Conservation (phyloP, 2,113 vertebrate species). For the Vombatus ursinus region DNA sequence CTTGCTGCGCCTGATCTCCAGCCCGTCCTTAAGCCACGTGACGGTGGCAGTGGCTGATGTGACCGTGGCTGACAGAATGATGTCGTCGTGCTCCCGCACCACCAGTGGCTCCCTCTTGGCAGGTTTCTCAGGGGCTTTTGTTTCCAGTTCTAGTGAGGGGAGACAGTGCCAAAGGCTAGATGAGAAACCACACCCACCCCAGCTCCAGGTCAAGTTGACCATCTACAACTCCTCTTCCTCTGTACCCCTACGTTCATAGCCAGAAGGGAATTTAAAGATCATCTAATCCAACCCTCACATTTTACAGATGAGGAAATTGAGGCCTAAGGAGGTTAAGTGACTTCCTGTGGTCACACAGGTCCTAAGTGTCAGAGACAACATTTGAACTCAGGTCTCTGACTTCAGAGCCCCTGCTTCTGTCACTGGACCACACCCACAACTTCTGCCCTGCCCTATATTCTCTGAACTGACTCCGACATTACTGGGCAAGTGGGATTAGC, state of each 20-base stretch:
- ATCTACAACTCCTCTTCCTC: not conserved
- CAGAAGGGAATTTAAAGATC: not conserved
- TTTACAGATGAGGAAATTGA: not conserved
- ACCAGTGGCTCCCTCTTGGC: slow-evolving; percentile 85
- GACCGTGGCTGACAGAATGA: slow-evolving; percentile 76
- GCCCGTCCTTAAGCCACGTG: slow-evolving; percentile 94
- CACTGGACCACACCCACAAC: not conserved
- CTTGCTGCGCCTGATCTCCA: slow-evolving; percentile 88
- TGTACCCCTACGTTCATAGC: not conserved
- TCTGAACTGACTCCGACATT: too few relatives aligned
- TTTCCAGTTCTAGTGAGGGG: slow-evolving; percentile 71
- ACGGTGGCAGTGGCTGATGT: slow-evolving; percentile 81
- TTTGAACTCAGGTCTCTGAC: not conserved
- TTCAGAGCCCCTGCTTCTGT: too few relatives aligned
- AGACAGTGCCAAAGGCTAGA: not conserved
- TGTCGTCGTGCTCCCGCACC: slow-evolving; percentile 88
- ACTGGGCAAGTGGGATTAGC: too few relatives aligned
- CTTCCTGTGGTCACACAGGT: too few relatives aligned
- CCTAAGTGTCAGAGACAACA: not conserved
- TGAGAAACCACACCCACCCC: not conserved
- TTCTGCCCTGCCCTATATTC: too few relatives aligned
- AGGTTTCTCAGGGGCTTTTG: slow-evolving; percentile 78
- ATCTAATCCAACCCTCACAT: not conserved
- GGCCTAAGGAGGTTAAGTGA: too few relatives aligned
- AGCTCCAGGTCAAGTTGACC: not conserved